These are phyloP conservation scores for Chelmon rostratus DNA, from an alignment of 2,797 vertebrate genomes.

Conservation along the genomic window DNA sequence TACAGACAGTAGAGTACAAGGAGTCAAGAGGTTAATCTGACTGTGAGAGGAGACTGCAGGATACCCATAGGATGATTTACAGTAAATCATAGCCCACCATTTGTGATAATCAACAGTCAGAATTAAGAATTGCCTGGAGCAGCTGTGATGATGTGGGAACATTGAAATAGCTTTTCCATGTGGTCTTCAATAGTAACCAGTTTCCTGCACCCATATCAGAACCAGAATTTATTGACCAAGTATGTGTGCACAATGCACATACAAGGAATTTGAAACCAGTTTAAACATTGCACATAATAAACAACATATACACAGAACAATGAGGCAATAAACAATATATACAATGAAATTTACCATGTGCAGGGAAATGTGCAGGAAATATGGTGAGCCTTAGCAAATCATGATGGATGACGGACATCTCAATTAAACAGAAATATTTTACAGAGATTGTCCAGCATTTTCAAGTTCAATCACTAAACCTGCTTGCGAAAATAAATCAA, in stretches of 20 bases:
- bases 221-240: no score
- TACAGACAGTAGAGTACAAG: conserved; percentile 25
- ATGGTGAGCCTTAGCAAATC: not conserved
- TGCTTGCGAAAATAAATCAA: not conserved
- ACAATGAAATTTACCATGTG: no score
- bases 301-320: no score
- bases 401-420: not conserved
- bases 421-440: not conserved
- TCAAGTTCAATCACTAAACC: not conserved
- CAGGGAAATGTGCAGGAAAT: no score
- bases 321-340: no score
- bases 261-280: no score
- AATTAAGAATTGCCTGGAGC: conserved; percentile 40
- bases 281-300: no score
- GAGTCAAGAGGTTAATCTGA: conserved; percentile 62
- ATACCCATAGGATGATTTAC: conserved; percentile 53
- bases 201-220: conserved; percentile 1
- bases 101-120: conserved; percentile 61
- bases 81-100: conserved; percentile 60
- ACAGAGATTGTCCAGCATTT: not conserved
- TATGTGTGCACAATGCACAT: no score
- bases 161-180: conserved; percentile 58
- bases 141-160: conserved; percentile 40
- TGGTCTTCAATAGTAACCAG: conserved; percentile 10
- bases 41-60: conserved; percentile 41